Percentiles rank a stretch among this genome's conserved stretches.
These are phyloP conservation scores for Champsocephalus gunnari DNA, from an alignment of 2,797 vertebrate species.

Conservation along the genomic window DNA sequence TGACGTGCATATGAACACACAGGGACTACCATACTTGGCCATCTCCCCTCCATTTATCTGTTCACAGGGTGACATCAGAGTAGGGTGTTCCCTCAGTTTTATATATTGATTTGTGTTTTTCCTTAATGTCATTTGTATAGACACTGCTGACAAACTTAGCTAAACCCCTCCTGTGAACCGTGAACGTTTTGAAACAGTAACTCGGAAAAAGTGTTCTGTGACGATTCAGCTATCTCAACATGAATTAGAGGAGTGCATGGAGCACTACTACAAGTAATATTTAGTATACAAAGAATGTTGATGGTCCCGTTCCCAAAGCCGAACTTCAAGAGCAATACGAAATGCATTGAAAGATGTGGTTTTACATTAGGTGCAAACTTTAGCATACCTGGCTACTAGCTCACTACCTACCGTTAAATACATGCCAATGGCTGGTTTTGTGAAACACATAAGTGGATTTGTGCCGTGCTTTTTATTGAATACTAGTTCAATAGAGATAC, in stretches of 20 bases:
- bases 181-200: neutral
- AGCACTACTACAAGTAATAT: neutral
- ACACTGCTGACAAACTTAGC: neutral
- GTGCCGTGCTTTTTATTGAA: neutral
- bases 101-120: slow-evolving; percentile 23
- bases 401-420: neutral
- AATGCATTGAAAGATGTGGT: no score
- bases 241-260: neutral
- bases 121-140: neutral
- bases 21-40: neutral
- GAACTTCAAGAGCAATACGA: neutral
- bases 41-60: slow-evolving; percentile 3
- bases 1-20: neutral
- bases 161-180: neutral
- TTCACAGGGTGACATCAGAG: neutral
- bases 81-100: neutral
- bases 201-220: neutral
- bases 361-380: no score
- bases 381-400: no score
- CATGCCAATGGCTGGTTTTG: neutral
- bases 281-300: neutral
- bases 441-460: neutral
- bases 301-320: neutral
- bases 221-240: slow-evolving; percentile 1
- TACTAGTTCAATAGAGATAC: neutral